Evolutionary conservation across 2,797 vertebrate genomes (phyloP), one percentile per base, ranked within the genome.

Genomic region (Austrolebias charrua): DNA sequence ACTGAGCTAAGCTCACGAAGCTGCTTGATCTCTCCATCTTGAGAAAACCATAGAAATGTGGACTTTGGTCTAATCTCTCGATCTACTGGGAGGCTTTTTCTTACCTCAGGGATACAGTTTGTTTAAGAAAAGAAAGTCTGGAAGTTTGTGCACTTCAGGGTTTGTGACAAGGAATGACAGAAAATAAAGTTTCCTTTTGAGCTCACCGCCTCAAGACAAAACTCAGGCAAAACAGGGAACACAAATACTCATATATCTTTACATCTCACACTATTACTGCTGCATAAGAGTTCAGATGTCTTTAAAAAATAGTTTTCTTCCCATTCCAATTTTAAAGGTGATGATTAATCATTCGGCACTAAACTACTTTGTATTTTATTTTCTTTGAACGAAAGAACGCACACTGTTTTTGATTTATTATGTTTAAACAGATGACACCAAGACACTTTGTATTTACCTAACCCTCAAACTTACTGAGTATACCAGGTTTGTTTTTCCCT

Each of bases 31-130:
- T 49, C 60, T 45, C 20, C 12, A 44, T 62, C 28, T 42, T 24
- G 38, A 40, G 43, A 31, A 48, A 68, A 54, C 54, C 46, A 49
- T 43, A n/a, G 50, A 57, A 29, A 20, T 60, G 44, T 60, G 50
- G n/a, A 35, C 57, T 68, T 29, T 29, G 33, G 12, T 14, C 33
- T 48, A 31, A 60, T 33, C 51, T 11, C 7, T 28, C 29, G 35
- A 33, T 68, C n/a, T 48, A 57, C 55, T 24, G 57, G 49, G 45
- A 28, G 64, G 43, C 38, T 48, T 60, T 42, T 48, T 48, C 54
- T 48, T 31, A 55, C 50, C 35, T 16, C 50, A 28, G 24, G 28
- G 24, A 42, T 44, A 38, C 40, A 20, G 42, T 54, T 47, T 60
- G 43, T 54, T 66, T 29, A 53, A 10, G 40, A 29, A 16, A 46